Conservation (phyloP, 2,797 vertebrate species). For the Periparus ater region DNA sequence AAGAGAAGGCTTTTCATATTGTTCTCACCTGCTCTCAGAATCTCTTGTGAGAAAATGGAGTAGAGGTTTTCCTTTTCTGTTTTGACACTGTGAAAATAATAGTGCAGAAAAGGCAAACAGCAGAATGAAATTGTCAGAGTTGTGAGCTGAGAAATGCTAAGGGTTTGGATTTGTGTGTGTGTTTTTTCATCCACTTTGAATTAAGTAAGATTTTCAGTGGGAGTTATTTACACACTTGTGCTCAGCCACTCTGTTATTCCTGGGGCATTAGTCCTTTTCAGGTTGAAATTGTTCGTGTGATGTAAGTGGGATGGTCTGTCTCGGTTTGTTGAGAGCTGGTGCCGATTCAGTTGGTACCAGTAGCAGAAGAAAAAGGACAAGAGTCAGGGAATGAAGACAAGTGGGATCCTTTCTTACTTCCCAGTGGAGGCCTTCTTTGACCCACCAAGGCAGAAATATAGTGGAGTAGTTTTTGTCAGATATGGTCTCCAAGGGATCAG, state of each 20-base stretch:
- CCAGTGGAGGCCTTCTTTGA: neutral
- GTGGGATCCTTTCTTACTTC: neutral
- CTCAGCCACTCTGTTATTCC: neutral
- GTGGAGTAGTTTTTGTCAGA: neutral
- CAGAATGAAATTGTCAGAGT: neutral
- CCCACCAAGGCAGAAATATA: neutral
- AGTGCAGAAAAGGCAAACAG: neutral
- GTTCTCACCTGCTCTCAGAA: neutral
- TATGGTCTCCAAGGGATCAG: neutral
- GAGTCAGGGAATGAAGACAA: neutral
- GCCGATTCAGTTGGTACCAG: neutral
- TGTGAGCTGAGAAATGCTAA: neutral
- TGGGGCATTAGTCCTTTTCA: neutral
- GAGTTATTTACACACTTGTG: neutral
- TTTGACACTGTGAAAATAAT: neutral
- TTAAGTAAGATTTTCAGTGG: neutral
- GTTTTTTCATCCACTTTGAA: neutral
- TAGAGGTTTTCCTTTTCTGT: neutral
- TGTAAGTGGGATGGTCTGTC: neutral
- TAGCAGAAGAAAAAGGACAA: neutral
- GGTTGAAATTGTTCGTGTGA: neutral
- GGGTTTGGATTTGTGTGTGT: neutral
- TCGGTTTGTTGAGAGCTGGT: neutral
- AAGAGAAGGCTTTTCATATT: neutral
- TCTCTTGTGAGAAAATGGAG: neutral